phyloP scores from a whole-genome alignment of 2,113 vertebrate genomes.

The Elanus axillaris region DNA sequence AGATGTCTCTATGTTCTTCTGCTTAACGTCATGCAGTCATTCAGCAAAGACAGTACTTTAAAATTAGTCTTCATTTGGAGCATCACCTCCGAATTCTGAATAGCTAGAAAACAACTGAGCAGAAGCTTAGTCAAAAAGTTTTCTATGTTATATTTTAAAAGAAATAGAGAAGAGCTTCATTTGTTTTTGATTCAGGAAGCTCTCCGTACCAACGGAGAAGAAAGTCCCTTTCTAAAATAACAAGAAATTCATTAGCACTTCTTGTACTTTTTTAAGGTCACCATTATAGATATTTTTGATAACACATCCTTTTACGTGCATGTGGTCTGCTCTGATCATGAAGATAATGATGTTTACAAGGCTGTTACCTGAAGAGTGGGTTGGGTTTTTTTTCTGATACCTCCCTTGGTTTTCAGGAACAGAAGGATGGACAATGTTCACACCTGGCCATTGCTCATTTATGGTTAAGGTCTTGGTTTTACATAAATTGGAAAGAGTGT shows the following conservation, averaged over 20 bases:
- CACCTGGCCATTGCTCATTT: not conserved
- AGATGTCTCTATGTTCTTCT: not conserved
- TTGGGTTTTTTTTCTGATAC: not conserved
- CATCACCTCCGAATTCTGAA: not conserved
- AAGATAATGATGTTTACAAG: constrained; percentile 51
- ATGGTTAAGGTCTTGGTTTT: not conserved
- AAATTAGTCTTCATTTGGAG: not conserved
- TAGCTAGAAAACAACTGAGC: not conserved
- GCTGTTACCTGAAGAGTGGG: not conserved
- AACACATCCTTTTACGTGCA: constrained; percentile 55
- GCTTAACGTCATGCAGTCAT: not conserved
- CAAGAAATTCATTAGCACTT: constrained; percentile 64
- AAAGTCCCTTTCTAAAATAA: constrained; percentile 70
- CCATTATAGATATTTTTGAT: constrained; percentile 67
- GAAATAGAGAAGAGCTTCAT: constrained; percentile 23
- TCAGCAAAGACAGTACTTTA: not conserved
- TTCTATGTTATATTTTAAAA: constrained; percentile 1
- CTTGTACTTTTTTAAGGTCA: constrained; percentile 66
- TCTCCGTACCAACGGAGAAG: not conserved
- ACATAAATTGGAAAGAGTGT: not conserved
- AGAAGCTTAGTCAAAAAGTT: not conserved
- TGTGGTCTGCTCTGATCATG: constrained; percentile 30
- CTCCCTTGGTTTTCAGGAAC: constrained; percentile 33
- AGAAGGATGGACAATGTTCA: not conserved
- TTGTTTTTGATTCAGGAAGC: constrained; percentile 64